These are phyloP conservation scores for Gambelia wislizenii DNA, from an alignment of 2,797 vertebrate genomes.

Conservation along the genomic window DNA sequence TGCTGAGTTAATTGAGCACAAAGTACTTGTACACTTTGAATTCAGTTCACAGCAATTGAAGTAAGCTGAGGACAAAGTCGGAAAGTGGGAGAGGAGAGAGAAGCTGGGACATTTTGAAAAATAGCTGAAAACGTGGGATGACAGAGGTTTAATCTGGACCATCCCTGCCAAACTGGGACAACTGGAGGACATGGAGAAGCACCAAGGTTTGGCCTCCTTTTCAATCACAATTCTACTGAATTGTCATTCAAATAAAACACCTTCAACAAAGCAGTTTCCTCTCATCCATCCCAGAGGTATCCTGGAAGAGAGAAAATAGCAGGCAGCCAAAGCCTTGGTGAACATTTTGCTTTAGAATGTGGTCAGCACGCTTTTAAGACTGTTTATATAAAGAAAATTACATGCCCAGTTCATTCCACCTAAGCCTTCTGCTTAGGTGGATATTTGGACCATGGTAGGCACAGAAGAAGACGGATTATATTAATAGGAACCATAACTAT, in stretches of 20 bases:
- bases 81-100: too few relatives aligned
- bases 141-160: too few relatives aligned
- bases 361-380: background rate
- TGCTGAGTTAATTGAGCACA: too few relatives aligned
- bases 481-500: slow-evolving; percentile 10
- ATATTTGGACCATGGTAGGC: background rate
- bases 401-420: background rate
- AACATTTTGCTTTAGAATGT: background rate
- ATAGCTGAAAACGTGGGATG: too few relatives aligned
- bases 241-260: background rate
- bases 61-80: too few relatives aligned
- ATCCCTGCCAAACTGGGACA: background rate
- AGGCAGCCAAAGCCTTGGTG: background rate
- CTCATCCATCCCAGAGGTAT: background rate
- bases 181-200: background rate
- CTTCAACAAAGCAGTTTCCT: background rate
- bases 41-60: too few relatives aligned
- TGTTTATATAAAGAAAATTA: background rate
- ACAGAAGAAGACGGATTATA: background rate
- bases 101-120: too few relatives aligned
- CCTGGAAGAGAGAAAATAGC: background rate
- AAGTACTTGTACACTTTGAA: too few relatives aligned
- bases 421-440: background rate
- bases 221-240: background rate
- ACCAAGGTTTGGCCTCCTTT: background rate